These are phyloP conservation scores for Gobius niger DNA, from an alignment of 2,113 vertebrate genomes.

Conservation along the genomic window DNA sequence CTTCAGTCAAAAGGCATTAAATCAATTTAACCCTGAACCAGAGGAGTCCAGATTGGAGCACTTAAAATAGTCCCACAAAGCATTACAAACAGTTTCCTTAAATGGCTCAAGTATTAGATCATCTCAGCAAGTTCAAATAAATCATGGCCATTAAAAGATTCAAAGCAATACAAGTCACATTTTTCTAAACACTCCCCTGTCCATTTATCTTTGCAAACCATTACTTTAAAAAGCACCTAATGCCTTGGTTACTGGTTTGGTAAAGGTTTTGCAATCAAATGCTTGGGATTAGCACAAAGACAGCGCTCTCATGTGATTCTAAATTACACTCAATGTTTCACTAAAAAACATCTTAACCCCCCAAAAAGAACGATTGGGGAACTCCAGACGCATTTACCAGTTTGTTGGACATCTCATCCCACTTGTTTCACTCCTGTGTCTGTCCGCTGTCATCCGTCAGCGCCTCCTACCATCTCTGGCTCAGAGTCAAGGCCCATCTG, in stretches of 20 bases:
- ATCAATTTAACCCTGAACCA: neutral
- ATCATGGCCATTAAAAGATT: slow-evolving; percentile 6
- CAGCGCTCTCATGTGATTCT: too few species aligned
- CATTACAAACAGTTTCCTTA: slow-evolving; percentile 16
- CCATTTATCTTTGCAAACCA: slow-evolving; percentile 4
- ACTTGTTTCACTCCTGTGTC: slow-evolving; percentile 43
- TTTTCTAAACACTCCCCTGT: slow-evolving; percentile 21
- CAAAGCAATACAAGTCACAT: neutral
- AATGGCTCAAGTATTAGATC: slow-evolving; percentile 19
- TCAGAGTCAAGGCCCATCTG: slow-evolving; percentile 75
- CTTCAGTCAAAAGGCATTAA: neutral
- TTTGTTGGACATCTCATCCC: slow-evolving; percentile 42
- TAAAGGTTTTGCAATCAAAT: too few species aligned
- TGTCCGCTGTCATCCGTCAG: slow-evolving; percentile 66
- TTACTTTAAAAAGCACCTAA: neutral
- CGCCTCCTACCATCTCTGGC: slow-evolving; percentile 61
- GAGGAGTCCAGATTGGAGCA: neutral
- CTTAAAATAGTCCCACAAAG: neutral
- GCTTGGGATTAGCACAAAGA: too few species aligned
- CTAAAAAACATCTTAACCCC: too few species aligned
- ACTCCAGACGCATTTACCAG: slow-evolving; percentile 33
- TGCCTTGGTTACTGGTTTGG: neutral
- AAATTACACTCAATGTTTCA: too few species aligned
- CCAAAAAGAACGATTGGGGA: slow-evolving; percentile 40
- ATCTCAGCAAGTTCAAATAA: neutral